phyloP scores from a whole-genome alignment of 2,797 vertebrate species.

The Enteromius viviparus region DNA sequence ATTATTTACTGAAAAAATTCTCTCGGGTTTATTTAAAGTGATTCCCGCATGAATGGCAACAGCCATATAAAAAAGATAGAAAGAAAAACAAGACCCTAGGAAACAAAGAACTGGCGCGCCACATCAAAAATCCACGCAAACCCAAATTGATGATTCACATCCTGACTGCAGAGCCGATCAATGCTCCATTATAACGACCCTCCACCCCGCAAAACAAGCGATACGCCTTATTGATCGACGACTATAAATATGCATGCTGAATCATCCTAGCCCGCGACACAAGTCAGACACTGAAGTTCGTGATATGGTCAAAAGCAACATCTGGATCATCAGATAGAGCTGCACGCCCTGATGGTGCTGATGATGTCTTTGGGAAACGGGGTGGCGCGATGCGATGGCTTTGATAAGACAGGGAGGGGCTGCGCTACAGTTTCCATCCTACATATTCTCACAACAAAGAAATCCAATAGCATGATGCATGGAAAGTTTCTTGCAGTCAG shows the following conservation, averaged over 20 bases:
- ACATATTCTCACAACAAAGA: conserved; percentile 36
- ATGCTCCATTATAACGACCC: conserved; percentile 21
- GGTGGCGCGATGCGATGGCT: conserved; percentile 38
- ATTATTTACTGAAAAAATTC: background rate
- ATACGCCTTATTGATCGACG: conserved; percentile 6
- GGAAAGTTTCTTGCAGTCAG: conserved; percentile 8
- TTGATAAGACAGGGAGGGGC: conserved; percentile 55
- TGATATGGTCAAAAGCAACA: conserved; percentile 13
- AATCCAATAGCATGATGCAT: conserved; percentile 1
- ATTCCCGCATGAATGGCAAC: background rate
- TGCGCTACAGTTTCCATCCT: conserved; percentile 40
- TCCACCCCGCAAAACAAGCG: conserved; percentile 40
- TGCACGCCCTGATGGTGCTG: background rate
- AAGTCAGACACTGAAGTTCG: background rate
- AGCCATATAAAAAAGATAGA: background rate
- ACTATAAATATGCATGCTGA: conserved; percentile 64
- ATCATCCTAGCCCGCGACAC: conserved; percentile 60
- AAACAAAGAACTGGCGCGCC: conserved; percentile 45
- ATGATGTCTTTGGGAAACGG: conserved; percentile 10
- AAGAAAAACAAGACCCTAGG: conserved; percentile 59
- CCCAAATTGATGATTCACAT: conserved; percentile 39
- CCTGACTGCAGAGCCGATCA: conserved; percentile 30
- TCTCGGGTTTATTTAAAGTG: background rate
- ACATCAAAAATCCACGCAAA: conserved; percentile 39
- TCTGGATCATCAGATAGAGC: conserved; percentile 7